Conservation (phyloP, 2,113 vertebrate genomes). For the Bos javanicus region DNA sequence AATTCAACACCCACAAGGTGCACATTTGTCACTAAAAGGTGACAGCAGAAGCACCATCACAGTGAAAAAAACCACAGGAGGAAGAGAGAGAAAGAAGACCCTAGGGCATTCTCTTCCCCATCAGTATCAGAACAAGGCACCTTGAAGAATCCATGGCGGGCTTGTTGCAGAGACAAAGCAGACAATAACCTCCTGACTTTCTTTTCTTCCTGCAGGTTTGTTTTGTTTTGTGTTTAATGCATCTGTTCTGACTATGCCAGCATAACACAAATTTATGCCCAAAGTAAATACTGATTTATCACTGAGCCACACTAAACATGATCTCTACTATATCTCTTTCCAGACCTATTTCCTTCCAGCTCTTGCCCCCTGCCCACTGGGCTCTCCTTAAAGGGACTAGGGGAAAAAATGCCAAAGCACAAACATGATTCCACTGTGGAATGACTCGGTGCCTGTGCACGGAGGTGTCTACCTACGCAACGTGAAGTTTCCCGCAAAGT, state of each 20-base stretch:
- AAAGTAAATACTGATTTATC: not conserved
- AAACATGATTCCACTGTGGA: not conserved
- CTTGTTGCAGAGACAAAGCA: not conserved
- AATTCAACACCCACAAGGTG: constrained; percentile 9
- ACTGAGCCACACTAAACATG: not conserved
- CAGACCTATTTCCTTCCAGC: not conserved
- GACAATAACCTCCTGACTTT: not conserved
- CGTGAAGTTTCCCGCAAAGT: not conserved
- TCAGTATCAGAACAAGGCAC: not conserved
- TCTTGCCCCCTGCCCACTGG: accelerated
- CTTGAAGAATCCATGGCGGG: not conserved
- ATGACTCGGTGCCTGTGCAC: not conserved
- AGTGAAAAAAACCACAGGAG: not conserved
- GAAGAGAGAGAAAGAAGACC: not conserved
- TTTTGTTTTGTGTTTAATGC: not conserved
- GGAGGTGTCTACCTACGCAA: not conserved
- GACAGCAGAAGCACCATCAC: not conserved
- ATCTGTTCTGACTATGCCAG: not conserved
- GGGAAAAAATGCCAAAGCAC: not conserved
- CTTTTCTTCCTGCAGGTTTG: not conserved
- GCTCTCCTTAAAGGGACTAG: not conserved
- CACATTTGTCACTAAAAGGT: not conserved
- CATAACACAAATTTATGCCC: not conserved
- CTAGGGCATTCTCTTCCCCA: not conserved
- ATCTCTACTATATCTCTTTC: not conserved